Base-by-base conservation (phyloP, 2,113 vertebrate genomes). In the Tragulus kanchil region DNA sequence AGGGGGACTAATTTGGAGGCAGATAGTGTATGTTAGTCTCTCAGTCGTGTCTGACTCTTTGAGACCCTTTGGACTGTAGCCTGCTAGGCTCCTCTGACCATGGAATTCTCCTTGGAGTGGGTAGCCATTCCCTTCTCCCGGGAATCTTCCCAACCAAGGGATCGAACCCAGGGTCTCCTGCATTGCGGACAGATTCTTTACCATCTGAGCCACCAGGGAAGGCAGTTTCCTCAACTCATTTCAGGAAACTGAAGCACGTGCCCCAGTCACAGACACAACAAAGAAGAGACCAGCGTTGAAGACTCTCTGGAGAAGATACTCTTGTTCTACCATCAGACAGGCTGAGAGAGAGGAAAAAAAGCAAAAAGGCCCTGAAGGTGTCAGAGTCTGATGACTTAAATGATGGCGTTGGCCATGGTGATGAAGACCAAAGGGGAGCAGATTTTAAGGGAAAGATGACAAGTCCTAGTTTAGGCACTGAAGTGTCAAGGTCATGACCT, bases 401-500 rank as follows among this genome's bases (percentile, higher is more conserved):
- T 62, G 45, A 23, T 36, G 36, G 77, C 7, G 75, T 28, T 25
- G 12, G 67, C 7, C 36, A 56, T 71, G 61, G 83, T 71, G 50
- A 11, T 10, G 3, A 85, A 36, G 19, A 81, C 10, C n/a, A 59
- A 59, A 81, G 3, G 52, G 25, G 15, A 67, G 21, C 23, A 10
- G 4, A 85, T 81, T 81, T 91, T 89, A 91, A 82, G 59, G 48
- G 54, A 87, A 92, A 84, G 5, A 61, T 52, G 23, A 61, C 25
- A 45, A 64, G 78, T 61, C 85, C 85, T 75, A 21, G 85, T 87
- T 97, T 52, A 92, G 73, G 83, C 2, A n/a, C 28, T 75, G 42
- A 84, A 56, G 61, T 50, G 89, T n/a, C 88, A 96, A 64, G 77
- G 71, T 78, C 87, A 97, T 48, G 36, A 36, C 36, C 36, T 36